Conservation (phyloP, 1,140 invertebrate species). For the Maconellicoccus hirsutus region DNA sequence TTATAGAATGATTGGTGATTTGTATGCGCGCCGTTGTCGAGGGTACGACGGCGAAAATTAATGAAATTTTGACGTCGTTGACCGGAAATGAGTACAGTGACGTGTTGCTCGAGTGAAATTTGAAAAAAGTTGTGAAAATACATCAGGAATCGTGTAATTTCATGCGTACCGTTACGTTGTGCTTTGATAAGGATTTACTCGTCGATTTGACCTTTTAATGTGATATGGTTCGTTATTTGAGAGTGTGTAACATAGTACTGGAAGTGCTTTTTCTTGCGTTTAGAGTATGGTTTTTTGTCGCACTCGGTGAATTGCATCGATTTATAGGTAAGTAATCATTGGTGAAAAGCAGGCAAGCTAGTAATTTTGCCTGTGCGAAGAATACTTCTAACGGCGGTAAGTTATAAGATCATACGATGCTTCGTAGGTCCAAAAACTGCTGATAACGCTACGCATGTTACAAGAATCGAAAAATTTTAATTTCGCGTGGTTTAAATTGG, state of each 20-base stretch:
- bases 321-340: background rate
- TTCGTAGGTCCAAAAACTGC: background rate
- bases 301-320: background rate
- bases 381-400: background rate
- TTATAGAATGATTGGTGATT: background rate
- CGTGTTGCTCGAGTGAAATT: background rate
- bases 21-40: background rate
- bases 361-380: no score
- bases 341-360: background rate
- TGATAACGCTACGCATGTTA: background rate
- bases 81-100: background rate
- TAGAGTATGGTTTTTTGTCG: constrained; percentile 2
- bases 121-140: background rate
- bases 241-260: background rate
- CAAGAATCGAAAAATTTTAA: constrained; percentile 5
- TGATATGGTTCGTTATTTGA: constrained; percentile 4
- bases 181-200: constrained; percentile 10
- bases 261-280: background rate
- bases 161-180: background rate
- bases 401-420: background rate
- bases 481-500: background rate
- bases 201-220: constrained; percentile 7
- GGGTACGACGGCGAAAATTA: background rate
- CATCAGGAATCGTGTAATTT: background rate
- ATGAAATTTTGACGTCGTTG: background rate